A percentile compares a stretch with the other conserved stretches of the same genome.
phyloP scores from a whole-genome alignment of 2,797 vertebrate species.

The Vultur gryphus region DNA sequence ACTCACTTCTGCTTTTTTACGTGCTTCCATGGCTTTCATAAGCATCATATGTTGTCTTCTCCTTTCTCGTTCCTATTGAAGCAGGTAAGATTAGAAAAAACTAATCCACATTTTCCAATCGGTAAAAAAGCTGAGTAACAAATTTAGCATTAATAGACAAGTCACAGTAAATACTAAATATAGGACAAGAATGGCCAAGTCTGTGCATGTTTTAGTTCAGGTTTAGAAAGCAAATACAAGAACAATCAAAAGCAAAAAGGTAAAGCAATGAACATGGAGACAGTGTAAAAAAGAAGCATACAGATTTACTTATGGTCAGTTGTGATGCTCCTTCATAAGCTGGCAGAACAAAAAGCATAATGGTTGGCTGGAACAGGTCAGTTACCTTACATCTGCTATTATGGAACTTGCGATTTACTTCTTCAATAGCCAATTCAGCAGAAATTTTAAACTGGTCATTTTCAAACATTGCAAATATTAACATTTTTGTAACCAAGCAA shows the following conservation, averaged over 20 bases:
- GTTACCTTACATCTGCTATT: constrained; percentile 82
- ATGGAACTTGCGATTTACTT: constrained; percentile 63
- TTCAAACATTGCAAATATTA: constrained; percentile 54
- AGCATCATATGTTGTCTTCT: constrained; percentile 93
- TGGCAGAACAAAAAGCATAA: constrained; percentile 80
- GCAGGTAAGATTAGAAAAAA: constrained; percentile 74
- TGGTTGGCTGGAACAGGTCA: constrained; percentile 79
- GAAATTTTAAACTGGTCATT: constrained; percentile 6
- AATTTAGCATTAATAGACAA: constrained; percentile 82
- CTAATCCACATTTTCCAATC: constrained; percentile 18
- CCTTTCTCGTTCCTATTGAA: constrained; percentile 89
- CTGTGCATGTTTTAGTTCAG: constrained; percentile 84
- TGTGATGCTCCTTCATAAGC: constrained; percentile 84
- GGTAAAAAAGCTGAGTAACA: constrained; percentile 73
- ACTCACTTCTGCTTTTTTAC: constrained; percentile 93
- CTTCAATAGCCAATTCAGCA: constrained; percentile 69
- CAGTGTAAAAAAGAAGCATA: constrained; percentile 85
- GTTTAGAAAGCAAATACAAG: constrained; percentile 83
- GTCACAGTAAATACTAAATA: constrained; percentile 82
- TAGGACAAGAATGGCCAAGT: constrained; percentile 81
- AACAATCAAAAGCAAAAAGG: constrained; percentile 88
- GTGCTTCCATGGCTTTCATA: constrained; percentile 93
- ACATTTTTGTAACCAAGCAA: constrained; percentile 50
- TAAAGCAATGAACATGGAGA: constrained; percentile 92
- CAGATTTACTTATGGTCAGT: constrained; percentile 85